phyloP scores from a whole-genome alignment of 2,888 invertebrate species.

The Teleiodes luculella region DNA sequence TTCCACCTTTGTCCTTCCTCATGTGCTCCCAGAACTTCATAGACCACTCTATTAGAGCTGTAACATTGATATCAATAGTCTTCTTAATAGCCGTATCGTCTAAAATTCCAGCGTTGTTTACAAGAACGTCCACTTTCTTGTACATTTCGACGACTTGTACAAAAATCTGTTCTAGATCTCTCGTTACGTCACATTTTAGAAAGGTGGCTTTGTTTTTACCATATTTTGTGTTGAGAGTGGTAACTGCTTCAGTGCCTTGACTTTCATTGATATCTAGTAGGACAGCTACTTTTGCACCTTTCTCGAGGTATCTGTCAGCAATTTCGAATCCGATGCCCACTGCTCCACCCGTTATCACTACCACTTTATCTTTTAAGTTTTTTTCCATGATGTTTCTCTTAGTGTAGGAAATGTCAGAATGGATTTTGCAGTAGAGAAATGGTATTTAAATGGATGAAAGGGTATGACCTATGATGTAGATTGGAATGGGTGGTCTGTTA shows the following conservation, averaged over 20 bases:
- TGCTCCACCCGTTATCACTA: slow-evolving; percentile 66
- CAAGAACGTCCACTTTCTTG: slow-evolving; percentile 57
- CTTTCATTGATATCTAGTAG: slow-evolving; percentile 46
- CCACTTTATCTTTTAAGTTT: slow-evolving; percentile 29
- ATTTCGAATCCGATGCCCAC: slow-evolving; percentile 69
- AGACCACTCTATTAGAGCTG: slow-evolving; percentile 52
- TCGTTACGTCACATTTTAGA: slow-evolving; percentile 71
- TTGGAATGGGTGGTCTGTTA: neutral
- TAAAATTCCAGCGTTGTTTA: slow-evolving; percentile 66
- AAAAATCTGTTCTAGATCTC: slow-evolving; percentile 57
- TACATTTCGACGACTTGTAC: slow-evolving; percentile 43
- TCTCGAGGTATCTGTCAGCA: slow-evolving; percentile 58
- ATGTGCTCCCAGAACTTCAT: slow-evolving; percentile 78
- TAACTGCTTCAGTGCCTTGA: slow-evolving; percentile 53
- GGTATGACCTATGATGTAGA: neutral
- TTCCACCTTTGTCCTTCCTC: slow-evolving; percentile 74
- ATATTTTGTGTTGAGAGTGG: slow-evolving; percentile 56
- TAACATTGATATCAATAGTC: slow-evolving; percentile 55
- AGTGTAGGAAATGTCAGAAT: neutral
- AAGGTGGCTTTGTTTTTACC: slow-evolving; percentile 67
- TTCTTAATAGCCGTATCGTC: slow-evolving; percentile 36
- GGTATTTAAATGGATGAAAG: slow-evolving; percentile 3
- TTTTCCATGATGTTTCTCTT: neutral
- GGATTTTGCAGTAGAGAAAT: neutral
- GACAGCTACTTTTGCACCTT: slow-evolving; percentile 45